These are phyloP conservation scores for Stenodera caucasica DNA, from an alignment of 2,888 invertebrate genomes.

Conservation along the genomic window DNA sequence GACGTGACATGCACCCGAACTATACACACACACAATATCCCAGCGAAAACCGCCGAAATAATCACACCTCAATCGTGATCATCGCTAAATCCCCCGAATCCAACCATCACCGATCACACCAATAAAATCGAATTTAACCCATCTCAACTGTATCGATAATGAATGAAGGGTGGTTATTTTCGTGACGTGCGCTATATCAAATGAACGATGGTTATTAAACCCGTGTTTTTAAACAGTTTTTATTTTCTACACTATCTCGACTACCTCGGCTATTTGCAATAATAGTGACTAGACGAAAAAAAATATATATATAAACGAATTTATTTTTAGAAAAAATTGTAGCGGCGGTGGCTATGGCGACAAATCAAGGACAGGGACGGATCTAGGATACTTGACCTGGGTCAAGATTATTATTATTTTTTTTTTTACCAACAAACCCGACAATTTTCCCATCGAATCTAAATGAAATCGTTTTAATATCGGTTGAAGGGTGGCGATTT, in stretches of 20 bases:
- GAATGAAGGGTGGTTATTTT: too few species aligned
- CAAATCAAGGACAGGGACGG: slow-evolving; percentile 37
- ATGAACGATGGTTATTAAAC: slow-evolving; percentile 52
- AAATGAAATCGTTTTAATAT: too few species aligned
- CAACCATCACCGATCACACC: too few species aligned
- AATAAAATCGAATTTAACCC: too few species aligned
- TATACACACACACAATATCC: not conserved
- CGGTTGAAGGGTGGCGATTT: not conserved
- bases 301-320: slow-evolving; percentile 29
- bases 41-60: too few species aligned
- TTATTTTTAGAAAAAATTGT: slow-evolving; percentile 43
- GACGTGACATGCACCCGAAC: slow-evolving; percentile 3
- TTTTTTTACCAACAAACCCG: not conserved
- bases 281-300: slow-evolving; percentile 55
- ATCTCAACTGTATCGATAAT: too few species aligned
- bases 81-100: too few species aligned
- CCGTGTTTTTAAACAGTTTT: slow-evolving; percentile 51
- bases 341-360: slow-evolving; percentile 13
- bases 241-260: slow-evolving; percentile 43
- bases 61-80: too few species aligned
- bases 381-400: slow-evolving; percentile 20
- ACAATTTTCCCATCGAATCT: too few species aligned
- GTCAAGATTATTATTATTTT: not conserved
- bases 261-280: slow-evolving; percentile 42
- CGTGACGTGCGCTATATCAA: slow-evolving; percentile 41